Percentiles rank a stretch among this genome's conserved stretches.
phyloP scores from a whole-genome alignment of 2,797 vertebrate genomes.

The Oophaga sylvatica region DNA sequence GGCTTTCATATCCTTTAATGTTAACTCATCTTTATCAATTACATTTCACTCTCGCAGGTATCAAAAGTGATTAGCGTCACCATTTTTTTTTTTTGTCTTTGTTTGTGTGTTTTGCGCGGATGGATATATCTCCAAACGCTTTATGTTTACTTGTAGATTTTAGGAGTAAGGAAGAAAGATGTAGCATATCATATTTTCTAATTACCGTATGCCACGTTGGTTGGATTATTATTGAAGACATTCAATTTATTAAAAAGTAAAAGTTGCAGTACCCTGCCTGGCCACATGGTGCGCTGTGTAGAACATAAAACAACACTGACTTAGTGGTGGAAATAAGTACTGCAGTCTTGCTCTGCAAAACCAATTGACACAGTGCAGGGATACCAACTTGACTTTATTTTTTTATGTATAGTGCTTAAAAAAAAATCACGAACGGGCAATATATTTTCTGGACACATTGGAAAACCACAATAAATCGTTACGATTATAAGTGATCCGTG shows the following conservation, averaged over 20 bases:
- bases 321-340: too few relatives aligned
- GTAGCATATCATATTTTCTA: background rate
- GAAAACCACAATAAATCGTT: too few relatives aligned
- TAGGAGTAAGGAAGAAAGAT: background rate
- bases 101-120: background rate
- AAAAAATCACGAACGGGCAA: too few relatives aligned
- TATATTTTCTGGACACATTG: too few relatives aligned
- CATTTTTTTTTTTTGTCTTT: background rate
- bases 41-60: constrained; percentile 19
- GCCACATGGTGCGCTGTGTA: background rate
- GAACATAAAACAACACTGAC: too few relatives aligned
- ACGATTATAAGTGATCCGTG: too few relatives aligned
- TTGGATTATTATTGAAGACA: too few relatives aligned
- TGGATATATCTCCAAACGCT: background rate
- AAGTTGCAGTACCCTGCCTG: background rate
- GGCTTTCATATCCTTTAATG: constrained; percentile 48
- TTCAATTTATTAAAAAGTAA: background rate
- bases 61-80: constrained; percentile 44
- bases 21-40: constrained; percentile 54
- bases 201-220: background rate
- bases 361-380: too few relatives aligned
- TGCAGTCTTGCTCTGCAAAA: too few relatives aligned
- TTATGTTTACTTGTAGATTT: background rate
- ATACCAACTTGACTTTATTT: too few relatives aligned
- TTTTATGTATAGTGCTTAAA: too few relatives aligned